These are phyloP conservation scores for Drosophila lutescens DNA, from an alignment of 2,888 invertebrate genomes.

Conservation along the genomic window DNA sequence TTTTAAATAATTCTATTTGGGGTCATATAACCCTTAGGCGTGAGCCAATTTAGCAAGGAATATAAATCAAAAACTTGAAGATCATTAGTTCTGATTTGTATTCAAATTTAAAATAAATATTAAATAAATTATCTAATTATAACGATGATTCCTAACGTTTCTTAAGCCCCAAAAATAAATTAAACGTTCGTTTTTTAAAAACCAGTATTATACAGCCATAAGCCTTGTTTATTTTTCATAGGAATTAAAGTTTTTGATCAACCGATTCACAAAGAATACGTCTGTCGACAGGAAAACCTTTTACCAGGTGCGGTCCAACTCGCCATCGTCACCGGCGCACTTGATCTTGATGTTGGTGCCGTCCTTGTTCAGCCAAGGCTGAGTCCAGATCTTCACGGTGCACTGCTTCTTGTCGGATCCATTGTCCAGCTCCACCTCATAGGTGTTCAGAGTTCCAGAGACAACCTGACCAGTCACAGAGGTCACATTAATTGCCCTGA, in stretches of 20 bases:
- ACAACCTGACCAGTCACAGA: conserved; percentile 68
- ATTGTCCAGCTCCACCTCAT: conserved; percentile 58
- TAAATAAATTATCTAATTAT: no score
- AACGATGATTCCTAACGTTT: no score
- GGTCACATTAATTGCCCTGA: conserved; percentile 55
- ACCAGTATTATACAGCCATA: not conserved
- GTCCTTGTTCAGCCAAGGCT: conserved; percentile 56
- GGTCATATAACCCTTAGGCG: no score
- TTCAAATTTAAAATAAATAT: no score
- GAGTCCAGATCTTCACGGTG: conserved; percentile 60
- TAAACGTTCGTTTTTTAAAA: not conserved
- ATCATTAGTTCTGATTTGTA: no score
- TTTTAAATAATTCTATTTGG: no score
- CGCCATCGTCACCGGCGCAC: conserved; percentile 47
- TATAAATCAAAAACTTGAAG: no score
- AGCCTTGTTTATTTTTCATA: not conserved
- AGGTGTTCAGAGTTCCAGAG: conserved; percentile 51
- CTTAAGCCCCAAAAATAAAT: not conserved
- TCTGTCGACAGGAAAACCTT: not conserved
- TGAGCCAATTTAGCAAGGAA: no score
- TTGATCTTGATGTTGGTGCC: conserved; percentile 63
- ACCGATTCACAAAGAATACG: not conserved
- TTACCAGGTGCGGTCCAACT: conserved; percentile 56
- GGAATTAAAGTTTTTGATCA: not conserved
- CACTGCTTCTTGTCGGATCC: conserved; percentile 46